Base-by-base conservation (phyloP, 1,140 invertebrate species). In the Homarus americanus region DNA sequence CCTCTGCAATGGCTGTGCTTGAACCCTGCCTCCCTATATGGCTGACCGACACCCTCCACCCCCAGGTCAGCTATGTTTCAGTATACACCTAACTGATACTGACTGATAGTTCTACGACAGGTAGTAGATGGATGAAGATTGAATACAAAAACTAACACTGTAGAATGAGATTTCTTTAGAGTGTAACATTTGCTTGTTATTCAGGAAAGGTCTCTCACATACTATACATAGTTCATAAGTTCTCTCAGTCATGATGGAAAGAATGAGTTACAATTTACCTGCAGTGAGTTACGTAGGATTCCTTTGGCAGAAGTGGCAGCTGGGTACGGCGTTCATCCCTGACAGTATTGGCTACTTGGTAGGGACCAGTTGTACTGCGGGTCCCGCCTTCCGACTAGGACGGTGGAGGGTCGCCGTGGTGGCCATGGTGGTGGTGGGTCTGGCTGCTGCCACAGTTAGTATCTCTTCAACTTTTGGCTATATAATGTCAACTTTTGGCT, bases 1-100 rank as follows among this genome's bases (percentile, higher is more conserved):
- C 97, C 0, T 96, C 96, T 1, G 95, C 96, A 0, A 97, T 97
- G 96, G 97, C 97, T 15, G 96, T 97, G 92, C 93, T 97, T 78
- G 97, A 98, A 93, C 96, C 97, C 0, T 97, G 96, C 93, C 93
- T 98, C n/a, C 97, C 97, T 1, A 96, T 97, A 93, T 97, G 97
- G 97, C 93, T 98, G 17, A 96, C 97, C 93, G 95, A 95, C 69
- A 95, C 96, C 82, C 95, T 97, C 5, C 95, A 96, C 93, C 96
- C 97, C 1, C 95, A 96, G 95, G 97, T 97, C 92, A 92, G 90
- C 80, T n/a, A n/a, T n/a, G n/a, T n/a, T 76, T 34, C 58, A 58
- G 75, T 32, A n/a, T 87, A 38, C 69, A 82, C n/a, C 7, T 49
- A 49, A 49, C 44, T 7, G 44, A 15, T 7, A 49, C 44, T 49